phyloP scores from a whole-genome alignment of 2,113 vertebrate genomes.

The Hypocryptadius cinnamomeus region DNA sequence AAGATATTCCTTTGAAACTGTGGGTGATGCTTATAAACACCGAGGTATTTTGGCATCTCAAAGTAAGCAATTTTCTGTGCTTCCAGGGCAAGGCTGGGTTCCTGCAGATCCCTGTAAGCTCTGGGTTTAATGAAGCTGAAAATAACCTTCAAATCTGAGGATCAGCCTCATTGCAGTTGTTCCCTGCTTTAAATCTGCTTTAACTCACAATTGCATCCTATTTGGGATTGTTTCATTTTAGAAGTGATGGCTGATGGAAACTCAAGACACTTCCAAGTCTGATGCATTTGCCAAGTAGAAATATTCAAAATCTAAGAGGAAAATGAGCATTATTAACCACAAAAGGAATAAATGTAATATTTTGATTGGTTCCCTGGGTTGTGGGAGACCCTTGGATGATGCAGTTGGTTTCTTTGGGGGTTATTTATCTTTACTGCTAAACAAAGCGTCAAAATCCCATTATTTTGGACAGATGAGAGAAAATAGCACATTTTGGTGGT shows the following conservation, averaged over 20 bases:
- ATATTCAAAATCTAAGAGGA: background rate
- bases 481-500: background rate
- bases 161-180: background rate
- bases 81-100: background rate
- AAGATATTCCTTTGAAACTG: background rate
- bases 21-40: background rate
- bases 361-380: background rate
- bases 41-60: background rate
- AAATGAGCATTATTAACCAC: background rate
- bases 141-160: background rate
- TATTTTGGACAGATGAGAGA: background rate
- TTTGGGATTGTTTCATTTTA: background rate
- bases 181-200: background rate
- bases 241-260: background rate
- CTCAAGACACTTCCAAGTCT: background rate
- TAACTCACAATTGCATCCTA: background rate
- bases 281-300: background rate
- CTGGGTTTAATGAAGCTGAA: background rate
- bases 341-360: background rate
- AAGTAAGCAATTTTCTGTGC: background rate
- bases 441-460: accelerated
- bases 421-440: background rate
- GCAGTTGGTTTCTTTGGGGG: background rate
- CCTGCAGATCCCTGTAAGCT: background rate
- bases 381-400: background rate